Base-by-base conservation (phyloP, 2,797 vertebrate genomes). In the Delichon dasypus region DNA sequence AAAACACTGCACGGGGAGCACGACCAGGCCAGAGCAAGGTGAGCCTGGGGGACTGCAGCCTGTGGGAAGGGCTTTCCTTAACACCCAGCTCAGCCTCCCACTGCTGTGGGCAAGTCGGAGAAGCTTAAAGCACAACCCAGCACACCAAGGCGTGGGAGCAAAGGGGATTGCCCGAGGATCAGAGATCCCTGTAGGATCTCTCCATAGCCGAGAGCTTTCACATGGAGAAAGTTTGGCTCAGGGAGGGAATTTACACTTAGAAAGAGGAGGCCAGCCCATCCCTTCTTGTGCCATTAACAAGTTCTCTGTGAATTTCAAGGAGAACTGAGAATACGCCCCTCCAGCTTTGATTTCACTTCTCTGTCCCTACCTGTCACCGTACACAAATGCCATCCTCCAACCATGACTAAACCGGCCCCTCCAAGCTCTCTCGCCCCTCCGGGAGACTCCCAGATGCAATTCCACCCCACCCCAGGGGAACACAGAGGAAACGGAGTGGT, bases 161-260 rank as follows among this genome's bases (percentile, higher is more conserved):
- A 92, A 96, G 89, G 92, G 71, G 89, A 96, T 82, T 92, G 80
- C 90, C 89, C 7, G 13, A 64, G 85, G 90, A 94, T 97, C 88
- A 96, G 80, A 57, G 71, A 95, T 92, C 70, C 67, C 86, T 30
- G 66, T 29, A 75, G 79, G 78, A 96, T 83, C 84, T 75, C 54
- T 94, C 78, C 88, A 29, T 51, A 78, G 60, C 81, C 67, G 11
- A 58, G 62, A 89, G 70, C 92, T 91, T 95, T 90, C 86, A 66
- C 71, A 61, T 11, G 36, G 91, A 93, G 85, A 94, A 97, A 79
- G 77, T 88, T 11, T 58, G 71, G 72, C 84, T 90, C 65, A 50
- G 60, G 16, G 36, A 85, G 38, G 19, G 77, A 90, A 77, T 84
- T 91, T 55, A 62, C 79, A 74, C 88, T 78, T 42, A 12, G 68